Base-by-base conservation (phyloP, 2,888 invertebrate genomes). In the Andrena camellia region DNA sequence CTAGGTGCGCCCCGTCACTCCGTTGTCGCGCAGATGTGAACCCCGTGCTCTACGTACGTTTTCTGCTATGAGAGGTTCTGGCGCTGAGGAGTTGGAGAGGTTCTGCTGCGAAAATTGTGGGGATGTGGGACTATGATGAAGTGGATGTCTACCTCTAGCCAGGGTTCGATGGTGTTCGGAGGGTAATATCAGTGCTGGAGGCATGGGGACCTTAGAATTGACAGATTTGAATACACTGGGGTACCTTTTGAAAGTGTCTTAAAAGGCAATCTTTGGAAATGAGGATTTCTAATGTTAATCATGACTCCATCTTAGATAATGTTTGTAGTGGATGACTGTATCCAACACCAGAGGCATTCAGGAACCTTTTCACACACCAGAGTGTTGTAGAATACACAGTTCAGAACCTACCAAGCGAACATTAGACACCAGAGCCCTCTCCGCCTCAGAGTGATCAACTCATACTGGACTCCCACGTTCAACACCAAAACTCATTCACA, bases 11-110 rank as follows among this genome's bases (percentile, higher is more conserved):
- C 50, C 35, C 83, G 84, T 86, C 81, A 80, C 78, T 78, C 67
- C 29, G 54, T 42, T 64, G 62, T 74, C 70, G 74, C 72, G 69
- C 82, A 74, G 81, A 82, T 78, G 77, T 63, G 70, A 69, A n/a
- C 29, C 67, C 71, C 33, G 62, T 50, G 62, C 31, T 59, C 26
- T 26, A 7, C 68, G 23, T 80, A 5, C 54, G 81, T 26, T 35
- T 50, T 26, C 64, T 35, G 26, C n/a, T 29, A 29, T 2, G n/a
- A 8, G n/a, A n/a, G 33, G 13, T 10, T 29, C 31, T 63, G 10
- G 8, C 17, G 31, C 13, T 13, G 42, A 20, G 5, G 8, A n/a
- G 20, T 10, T 5, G 42, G 10, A 8, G n/a, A n/a, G 13, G n/a
- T 20, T 7, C 7, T 5, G 13, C 35, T 35, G 29, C 50, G 66